Conservation (phyloP, 2,797 vertebrate species). For the Pipistrellus pygmaeus region DNA sequence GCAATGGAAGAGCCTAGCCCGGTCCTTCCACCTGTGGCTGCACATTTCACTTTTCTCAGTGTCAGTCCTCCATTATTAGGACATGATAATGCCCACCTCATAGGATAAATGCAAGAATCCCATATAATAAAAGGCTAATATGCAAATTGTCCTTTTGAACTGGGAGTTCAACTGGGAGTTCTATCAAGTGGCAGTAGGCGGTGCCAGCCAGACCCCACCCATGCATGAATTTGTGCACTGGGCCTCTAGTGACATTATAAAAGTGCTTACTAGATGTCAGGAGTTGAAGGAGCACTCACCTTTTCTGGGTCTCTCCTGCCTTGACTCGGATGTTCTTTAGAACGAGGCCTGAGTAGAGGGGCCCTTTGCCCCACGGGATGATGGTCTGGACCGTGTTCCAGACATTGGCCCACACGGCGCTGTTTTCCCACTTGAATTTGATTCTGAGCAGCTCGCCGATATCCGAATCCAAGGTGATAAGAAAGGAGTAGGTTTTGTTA, state of each 20-base stretch:
- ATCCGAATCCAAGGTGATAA: slow-evolving; percentile 93
- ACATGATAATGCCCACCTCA: neutral
- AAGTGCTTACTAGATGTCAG: neutral
- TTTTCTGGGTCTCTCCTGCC: slow-evolving; percentile 95
- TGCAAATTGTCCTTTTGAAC: no score
- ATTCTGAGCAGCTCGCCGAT: slow-evolving; percentile 94
- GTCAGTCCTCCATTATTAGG: neutral
- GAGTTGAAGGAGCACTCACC: slow-evolving; percentile 50
- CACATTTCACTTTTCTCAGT: neutral
- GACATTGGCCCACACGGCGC: slow-evolving; percentile 91
- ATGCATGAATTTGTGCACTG: no score
- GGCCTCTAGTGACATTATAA: neutral
- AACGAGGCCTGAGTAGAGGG: slow-evolving; percentile 87
- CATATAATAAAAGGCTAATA: no score
- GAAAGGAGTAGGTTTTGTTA: slow-evolving; percentile 94
- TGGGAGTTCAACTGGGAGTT: no score
- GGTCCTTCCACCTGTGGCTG: neutral
- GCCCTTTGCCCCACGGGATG: slow-evolving; percentile 89
- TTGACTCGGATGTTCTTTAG: slow-evolving; percentile 92
- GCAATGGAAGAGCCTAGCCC: neutral
- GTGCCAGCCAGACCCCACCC: no score
- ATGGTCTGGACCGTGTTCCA: slow-evolving; percentile 93
- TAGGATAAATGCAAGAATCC: neutral
- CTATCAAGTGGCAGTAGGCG: rapidly evolving
- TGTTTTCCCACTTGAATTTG: slow-evolving; percentile 92